Evolutionary conservation across 2,888 invertebrate genomes (phyloP).

Genomic region (Ochropleura leucogaster): DNA sequence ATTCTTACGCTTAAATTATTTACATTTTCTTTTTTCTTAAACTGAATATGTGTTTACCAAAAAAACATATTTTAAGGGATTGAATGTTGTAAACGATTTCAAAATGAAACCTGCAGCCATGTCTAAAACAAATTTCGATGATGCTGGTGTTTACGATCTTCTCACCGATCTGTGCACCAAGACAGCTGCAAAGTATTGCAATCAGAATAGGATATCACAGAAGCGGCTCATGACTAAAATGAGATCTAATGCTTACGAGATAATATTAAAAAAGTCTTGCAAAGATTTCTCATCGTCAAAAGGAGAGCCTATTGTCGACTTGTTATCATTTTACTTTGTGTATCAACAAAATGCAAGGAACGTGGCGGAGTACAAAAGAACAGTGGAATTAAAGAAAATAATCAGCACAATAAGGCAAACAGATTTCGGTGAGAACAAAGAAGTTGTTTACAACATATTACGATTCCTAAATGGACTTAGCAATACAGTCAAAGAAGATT

Average conservation of each 20-base stretch:
- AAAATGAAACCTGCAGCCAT: constrained; percentile 31
- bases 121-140: constrained; percentile 65
- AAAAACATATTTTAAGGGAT: not conserved
- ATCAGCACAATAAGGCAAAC: constrained; percentile 75
- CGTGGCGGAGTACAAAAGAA: constrained; percentile 81
- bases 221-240: constrained; percentile 79
- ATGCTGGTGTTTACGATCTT: constrained; percentile 81
- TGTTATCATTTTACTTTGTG: constrained; percentile 81
- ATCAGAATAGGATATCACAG: constrained; percentile 77
- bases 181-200: constrained; percentile 79
- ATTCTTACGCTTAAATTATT: not conserved
- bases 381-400: constrained; percentile 78
- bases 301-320: constrained; percentile 80
- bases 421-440: constrained; percentile 77
- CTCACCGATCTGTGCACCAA: constrained; percentile 83
- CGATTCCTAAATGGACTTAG: constrained; percentile 79
- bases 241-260: constrained; percentile 84
- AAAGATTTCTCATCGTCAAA: constrained; percentile 70
- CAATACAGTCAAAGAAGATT: constrained; percentile 79
- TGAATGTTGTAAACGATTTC: constrained; percentile 1
- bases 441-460: constrained; percentile 76
- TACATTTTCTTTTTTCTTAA: constrained; percentile 5
- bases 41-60: constrained; percentile 9
- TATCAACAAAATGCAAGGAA: constrained; percentile 81
- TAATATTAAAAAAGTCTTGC: constrained; percentile 82